Evolutionary conservation across 2,113 vertebrate genomes (phyloP), one percentile per base, ranked within the genome.

Genomic region (Smithornis capensis): DNA sequence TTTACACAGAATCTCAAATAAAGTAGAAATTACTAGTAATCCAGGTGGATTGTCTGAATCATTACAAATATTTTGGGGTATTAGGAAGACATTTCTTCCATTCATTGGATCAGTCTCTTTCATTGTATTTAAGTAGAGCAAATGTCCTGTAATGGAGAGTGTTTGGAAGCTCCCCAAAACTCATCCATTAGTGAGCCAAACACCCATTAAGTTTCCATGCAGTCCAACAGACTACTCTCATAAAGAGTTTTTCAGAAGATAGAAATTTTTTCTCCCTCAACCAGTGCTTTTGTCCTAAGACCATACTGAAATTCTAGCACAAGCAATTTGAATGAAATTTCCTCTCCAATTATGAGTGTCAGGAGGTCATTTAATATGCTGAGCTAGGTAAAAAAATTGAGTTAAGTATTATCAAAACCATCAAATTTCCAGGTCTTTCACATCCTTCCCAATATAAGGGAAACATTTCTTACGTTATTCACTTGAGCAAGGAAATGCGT

Each of bases 261-360:
- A 50, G 40, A 81, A 7, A 15, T 68, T 38, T 81, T 44, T 88
- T 60, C 47, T 67, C 50, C n/a, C 21, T 10, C 28, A 49, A 57
- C 31, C n/a, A 68, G 15, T 49, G 60, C 4, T 87, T 92, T 86
- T 87, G n/a, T 90, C 73, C 69, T 75, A 60, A 78, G 53, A 85
- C 52, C 59, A 90, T 70, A 77, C 0, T 78, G 79, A 94, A 95
- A 94, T 38, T 83, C 49, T 29, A 81, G 56, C 49, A 90, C 8
- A 90, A 93, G 49, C 81, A 90, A 95, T 75, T 78, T 59, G 81
- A 94, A 88, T 60, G 17, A 91, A 81, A 94, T 80, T 94, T 89
- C 93, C 56, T 68, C 42, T 89, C 83, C 60, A 74, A 83, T 83
- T 83, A 92, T 25, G n/a, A 79, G 49, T 31, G 57, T 74, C 83